Conservation (phyloP, 2,888 invertebrate genomes). For the Morinoia aosen region DNA sequence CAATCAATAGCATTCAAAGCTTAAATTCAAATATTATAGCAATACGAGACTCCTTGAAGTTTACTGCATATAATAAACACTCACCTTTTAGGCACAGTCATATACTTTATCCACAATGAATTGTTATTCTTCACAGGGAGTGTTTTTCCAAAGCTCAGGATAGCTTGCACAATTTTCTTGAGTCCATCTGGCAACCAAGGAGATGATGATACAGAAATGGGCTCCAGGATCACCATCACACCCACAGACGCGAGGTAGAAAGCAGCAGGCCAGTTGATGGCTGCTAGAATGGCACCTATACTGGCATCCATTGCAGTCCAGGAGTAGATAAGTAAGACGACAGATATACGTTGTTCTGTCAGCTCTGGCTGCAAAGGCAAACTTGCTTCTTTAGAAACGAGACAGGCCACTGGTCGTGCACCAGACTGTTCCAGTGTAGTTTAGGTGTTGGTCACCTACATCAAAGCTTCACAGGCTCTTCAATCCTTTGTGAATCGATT, state of each 20-base stretch:
- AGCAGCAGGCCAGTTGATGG: constrained; percentile 3
- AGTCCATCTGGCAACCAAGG: not conserved
- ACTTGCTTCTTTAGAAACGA: not conserved
- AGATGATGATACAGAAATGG: not conserved
- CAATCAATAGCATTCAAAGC: no score
- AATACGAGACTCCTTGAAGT: not conserved
- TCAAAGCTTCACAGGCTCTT: not conserved
- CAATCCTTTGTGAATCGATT: not conserved
- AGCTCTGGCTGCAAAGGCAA: not conserved
- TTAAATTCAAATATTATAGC: not conserved
- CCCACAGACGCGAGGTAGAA: constrained; percentile 9
- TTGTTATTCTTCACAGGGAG: constrained; percentile 6
- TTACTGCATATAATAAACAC: not conserved
- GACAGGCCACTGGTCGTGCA: not conserved
- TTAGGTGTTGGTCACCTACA: not conserved
- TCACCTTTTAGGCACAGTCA: constrained; percentile 41
- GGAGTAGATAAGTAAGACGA: not conserved
- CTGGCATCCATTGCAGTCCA: not conserved
- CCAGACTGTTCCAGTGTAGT: not conserved
- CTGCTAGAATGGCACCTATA: not conserved
- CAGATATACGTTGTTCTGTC: not conserved
- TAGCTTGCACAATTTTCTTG: not conserved
- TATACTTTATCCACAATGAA: constrained; percentile 32
- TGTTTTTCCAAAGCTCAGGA: constrained; percentile 35
- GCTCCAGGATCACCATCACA: not conserved